Base-by-base conservation (phyloP, 2,113 vertebrate genomes). In the Clupea harengus region DNA sequence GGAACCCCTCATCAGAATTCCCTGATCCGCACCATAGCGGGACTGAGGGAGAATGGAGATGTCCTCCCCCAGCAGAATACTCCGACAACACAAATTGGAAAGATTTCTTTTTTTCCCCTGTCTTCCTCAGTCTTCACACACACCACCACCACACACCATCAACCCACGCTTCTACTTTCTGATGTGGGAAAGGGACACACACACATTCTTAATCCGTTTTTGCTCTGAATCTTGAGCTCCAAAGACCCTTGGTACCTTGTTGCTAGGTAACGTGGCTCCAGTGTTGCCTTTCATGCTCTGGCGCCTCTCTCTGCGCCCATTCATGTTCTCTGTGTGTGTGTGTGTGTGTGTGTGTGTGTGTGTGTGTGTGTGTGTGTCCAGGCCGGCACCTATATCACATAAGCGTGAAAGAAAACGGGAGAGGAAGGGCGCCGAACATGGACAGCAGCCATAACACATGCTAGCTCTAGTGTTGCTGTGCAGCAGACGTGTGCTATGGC, bases 241-340 rank as follows among this genome's bases (percentile, higher is more conserved):
- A 93, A 91, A 90, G 92, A 93, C 91, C 93, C 90, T 87, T 85
- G 39, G 86, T 86, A 88, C 85, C 91, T 90, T 95, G 95, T 96
- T 96, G 95, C 95, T 96, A 96, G 95, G 95, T 94, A 93, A 96
- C 95, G 88, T 88, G 91, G 90, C 88, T 91, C 91, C 93, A 94
- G 94, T 93, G 93, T 94, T 95, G 84, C 85, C 91, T 93, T 94
- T 94, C 91, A 94, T 91, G 92, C 90, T 93, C 45, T 81, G 32
- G 45, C 64, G 84, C 86, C 81, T 85, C 85, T 86, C 87, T 81
- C 82, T 89, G 86, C 88, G 67, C 87, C 93, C 94, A 95, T 94
- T 95, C 94, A 95, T 95, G 92, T 88, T 88, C 87, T 92, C 89
- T 89, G 85, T 90, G 91, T 89, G 90, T 75, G 83, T 88, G 88